These are phyloP conservation scores for Recurvirostra avosetta DNA, from an alignment of 2,113 vertebrate species.

Conservation along the genomic window DNA sequence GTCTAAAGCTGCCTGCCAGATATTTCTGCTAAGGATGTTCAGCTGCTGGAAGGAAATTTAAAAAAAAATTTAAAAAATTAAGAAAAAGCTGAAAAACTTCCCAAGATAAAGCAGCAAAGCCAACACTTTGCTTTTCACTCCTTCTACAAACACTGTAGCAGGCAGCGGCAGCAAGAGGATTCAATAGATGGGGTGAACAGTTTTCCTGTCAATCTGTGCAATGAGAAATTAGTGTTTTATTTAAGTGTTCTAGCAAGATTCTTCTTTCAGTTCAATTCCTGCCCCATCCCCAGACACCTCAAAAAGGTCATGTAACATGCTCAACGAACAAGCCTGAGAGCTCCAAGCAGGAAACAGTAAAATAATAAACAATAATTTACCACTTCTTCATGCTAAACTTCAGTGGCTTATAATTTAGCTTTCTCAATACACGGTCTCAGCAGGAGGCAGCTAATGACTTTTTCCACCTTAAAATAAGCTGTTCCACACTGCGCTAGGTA, in stretches of 20 bases:
- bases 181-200: too few species aligned
- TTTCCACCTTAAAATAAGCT: slow-evolving; percentile 48
- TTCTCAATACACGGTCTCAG: slow-evolving; percentile 8
- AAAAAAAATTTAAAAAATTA: background rate
- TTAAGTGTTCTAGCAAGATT: background rate
- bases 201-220: background rate
- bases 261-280: background rate
- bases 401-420: slow-evolving; percentile 7
- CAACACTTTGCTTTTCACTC: background rate
- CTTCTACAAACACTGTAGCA: background rate
- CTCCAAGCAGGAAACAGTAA: background rate
- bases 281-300: background rate
- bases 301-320: background rate
- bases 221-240: background rate
- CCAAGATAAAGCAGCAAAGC: background rate
- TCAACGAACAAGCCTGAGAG: background rate
- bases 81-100: too few species aligned
- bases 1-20: background rate
- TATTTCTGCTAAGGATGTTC: background rate
- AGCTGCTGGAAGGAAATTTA: background rate
- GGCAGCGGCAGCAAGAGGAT: background rate
- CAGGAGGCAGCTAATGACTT: slow-evolving; percentile 50
- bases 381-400: slow-evolving; percentile 8
- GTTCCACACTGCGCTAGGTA: slow-evolving; percentile 2
- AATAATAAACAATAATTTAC: slow-evolving; percentile 45